Percentiles rank a stretch among this genome's conserved stretches.
phyloP scores from a whole-genome alignment of 2,888 invertebrate genomes.

The Acronicta psi region DNA sequence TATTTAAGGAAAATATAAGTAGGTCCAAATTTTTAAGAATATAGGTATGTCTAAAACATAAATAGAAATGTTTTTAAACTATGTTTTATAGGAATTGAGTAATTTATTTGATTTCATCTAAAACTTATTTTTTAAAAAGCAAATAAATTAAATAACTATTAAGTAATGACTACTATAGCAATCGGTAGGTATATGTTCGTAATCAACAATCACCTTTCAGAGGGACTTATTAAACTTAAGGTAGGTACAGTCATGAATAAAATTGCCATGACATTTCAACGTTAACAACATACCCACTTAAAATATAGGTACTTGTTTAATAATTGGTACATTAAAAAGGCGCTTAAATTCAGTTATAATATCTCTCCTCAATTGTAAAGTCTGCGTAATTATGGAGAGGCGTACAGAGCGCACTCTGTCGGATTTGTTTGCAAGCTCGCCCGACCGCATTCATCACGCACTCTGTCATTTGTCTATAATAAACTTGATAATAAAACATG shows the following conservation, averaged over 20 bases:
- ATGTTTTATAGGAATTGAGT: too few relatives aligned
- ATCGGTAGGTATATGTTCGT: background rate
- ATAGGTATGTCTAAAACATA: too few relatives aligned
- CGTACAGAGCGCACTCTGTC: background rate
- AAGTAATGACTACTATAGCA: background rate
- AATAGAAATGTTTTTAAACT: too few relatives aligned
- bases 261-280: conserved; percentile 7
- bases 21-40: too few relatives aligned
- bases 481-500: conserved; percentile 45
- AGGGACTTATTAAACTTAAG: background rate
- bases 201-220: background rate
- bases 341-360: conserved; percentile 26
- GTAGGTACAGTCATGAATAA: background rate
- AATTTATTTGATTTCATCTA: too few relatives aligned
- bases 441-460: conserved; percentile 17
- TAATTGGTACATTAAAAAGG: conserved; percentile 23
- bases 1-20: too few relatives aligned
- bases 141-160: too few relatives aligned
- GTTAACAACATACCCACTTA: conserved; percentile 16
- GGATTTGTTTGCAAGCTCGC: conserved; percentile 11
- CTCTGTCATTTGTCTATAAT: conserved; percentile 54
- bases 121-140: too few relatives aligned
- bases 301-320: conserved; percentile 23
- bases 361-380: conserved; percentile 31
- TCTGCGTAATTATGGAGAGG: conserved; percentile 37